These are phyloP conservation scores for Hyposmocoma kahamanoa DNA, from an alignment of 1,140 invertebrate species.

Conservation along the genomic window DNA sequence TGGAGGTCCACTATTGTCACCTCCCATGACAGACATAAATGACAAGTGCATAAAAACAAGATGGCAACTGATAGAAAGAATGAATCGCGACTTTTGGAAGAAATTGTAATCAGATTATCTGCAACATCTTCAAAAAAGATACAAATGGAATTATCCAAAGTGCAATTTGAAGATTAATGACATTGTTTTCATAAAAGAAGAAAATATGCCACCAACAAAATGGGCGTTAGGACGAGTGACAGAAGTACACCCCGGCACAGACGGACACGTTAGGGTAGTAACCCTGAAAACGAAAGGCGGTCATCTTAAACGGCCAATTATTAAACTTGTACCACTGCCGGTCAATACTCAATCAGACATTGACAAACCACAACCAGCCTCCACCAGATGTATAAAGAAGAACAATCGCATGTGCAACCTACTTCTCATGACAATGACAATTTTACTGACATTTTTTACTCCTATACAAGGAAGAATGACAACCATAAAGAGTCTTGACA, in stretches of 20 bases:
- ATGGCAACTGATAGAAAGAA: slow-evolving; percentile 7
- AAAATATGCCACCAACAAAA: slow-evolving; percentile 10
- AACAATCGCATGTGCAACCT: too few species aligned
- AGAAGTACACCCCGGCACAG: slow-evolving; percentile 15
- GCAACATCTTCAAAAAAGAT: slow-evolving; percentile 11
- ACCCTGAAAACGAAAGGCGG: slow-evolving; percentile 11
- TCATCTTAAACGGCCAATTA: slow-evolving; percentile 7
- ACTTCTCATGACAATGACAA: background rate
- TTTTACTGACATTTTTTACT: background rate
- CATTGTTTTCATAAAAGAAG: slow-evolving; percentile 10
- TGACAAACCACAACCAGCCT: background rate
- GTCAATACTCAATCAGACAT: background rate
- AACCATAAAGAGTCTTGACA: background rate
- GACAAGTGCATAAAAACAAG: slow-evolving; percentile 7
- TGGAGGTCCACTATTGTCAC: background rate
- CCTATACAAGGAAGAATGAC: background rate
- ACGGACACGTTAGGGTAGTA: slow-evolving; percentile 19
- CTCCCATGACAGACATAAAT: background rate
- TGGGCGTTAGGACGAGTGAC: slow-evolving; percentile 27
- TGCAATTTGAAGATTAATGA: background rate
- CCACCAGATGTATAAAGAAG: background rate
- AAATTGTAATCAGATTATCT: slow-evolving; percentile 28
- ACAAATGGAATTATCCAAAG: slow-evolving; percentile 17
- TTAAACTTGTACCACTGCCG: slow-evolving; percentile 12
- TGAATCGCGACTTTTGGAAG: slow-evolving; percentile 26